Base-by-base conservation (phyloP, 2,113 vertebrate genomes). In the Pavo muticus region DNA sequence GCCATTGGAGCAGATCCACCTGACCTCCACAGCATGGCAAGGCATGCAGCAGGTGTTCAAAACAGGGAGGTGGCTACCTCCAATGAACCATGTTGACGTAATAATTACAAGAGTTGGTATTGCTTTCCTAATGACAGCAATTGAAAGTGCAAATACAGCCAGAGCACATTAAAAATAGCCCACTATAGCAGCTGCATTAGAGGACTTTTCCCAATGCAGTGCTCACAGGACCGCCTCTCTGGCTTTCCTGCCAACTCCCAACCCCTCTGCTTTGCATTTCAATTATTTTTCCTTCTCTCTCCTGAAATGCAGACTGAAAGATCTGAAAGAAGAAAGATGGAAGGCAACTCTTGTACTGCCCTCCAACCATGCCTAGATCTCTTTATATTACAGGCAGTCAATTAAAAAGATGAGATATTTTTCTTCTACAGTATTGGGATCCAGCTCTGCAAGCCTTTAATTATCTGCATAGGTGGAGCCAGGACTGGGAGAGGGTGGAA, bases 121-220 rank as follows among this genome's bases (percentile, higher is more conserved):
- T 81, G 91, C 88, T 67, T 91, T 68, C 93, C 81, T 96, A 97
- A 96, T 94, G 94, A 89, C 93, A 96, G 94, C 93, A 93, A 94
- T 94, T 95, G 80, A 67, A 76, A 91, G 91, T 60, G 71, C 75
- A 93, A 95, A 91, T 74, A 83, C 92, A 96, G 80, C 88, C 69
- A 0, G 50, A 64, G 88, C 71, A 25, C 89, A 88, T 94, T 92
- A 96, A 95, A 97, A 97, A 96, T 94, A 96, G 67, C 82, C 85
- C 75, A 14, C 42, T 69, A 78, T 72, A 84, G 91, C 96, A 96
- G 95, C 96, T 96, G 96, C 78, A 88, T 88, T 90, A 85, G 91
- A 94, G 93, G 94, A 95, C 91, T 91, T 94, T 61, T 92, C 84
- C 90, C 77, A 82, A 8, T 35, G 80, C 77, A 61, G 57, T 89